A percentile compares a stretch with the other conserved stretches of the same genome.
phyloP scores from a whole-genome alignment of 2,113 vertebrate species.

The Psephotus haematonotus region DNA sequence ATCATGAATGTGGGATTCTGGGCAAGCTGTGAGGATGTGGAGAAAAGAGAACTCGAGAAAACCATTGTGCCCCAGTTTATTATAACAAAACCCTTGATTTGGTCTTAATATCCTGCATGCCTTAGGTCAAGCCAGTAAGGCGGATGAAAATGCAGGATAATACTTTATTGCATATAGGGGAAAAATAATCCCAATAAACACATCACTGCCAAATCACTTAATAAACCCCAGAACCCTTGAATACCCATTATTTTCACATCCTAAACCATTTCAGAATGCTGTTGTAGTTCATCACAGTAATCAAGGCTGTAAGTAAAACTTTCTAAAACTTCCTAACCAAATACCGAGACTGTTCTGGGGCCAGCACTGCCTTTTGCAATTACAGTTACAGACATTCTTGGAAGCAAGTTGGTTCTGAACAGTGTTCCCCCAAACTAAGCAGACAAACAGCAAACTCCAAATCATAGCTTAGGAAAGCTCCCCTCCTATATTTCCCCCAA shows the following conservation, averaged over 20 bases:
- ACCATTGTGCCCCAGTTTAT: neutral
- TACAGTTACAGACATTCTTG: neutral
- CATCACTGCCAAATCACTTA: neutral
- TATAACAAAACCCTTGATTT: neutral
- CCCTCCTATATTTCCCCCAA: too few relatives aligned
- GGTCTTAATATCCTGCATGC: neutral
- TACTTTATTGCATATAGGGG: neutral
- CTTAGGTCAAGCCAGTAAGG: neutral
- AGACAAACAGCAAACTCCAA: neutral
- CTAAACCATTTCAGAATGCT: neutral
- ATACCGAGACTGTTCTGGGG: neutral
- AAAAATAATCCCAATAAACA: neutral
- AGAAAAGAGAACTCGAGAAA: neutral
- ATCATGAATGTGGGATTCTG: neutral
- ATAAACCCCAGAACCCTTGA: neutral
- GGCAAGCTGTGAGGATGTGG: neutral
- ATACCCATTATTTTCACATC: neutral
- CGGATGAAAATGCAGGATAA: neutral
- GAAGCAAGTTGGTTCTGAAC: neutral
- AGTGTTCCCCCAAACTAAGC: neutral
- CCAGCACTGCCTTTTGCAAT: neutral
- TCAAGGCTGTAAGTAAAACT: neutral
- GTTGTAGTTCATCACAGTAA: neutral
- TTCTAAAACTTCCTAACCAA: neutral
- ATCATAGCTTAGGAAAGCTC: neutral